phyloP scores from a whole-genome alignment of 2,113 vertebrate species.

The Hassar affinis region DNA sequence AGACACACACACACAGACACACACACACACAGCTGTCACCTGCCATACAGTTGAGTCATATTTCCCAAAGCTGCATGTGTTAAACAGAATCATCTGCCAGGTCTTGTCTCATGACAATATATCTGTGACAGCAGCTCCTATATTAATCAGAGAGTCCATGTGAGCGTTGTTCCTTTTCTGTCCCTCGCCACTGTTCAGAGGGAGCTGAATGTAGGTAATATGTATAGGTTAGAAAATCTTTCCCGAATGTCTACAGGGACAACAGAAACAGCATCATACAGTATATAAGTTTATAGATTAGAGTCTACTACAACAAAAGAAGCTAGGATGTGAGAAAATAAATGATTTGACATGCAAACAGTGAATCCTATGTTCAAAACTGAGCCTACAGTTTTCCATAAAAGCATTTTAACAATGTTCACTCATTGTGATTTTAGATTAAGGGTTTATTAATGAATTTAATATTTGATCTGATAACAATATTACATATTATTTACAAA shows the following conservation, averaged over 20 bases:
- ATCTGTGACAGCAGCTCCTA: slow-evolving; percentile 16
- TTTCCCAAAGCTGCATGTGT: slow-evolving; percentile 34
- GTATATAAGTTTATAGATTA: neutral
- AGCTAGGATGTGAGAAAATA: neutral
- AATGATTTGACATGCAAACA: neutral
- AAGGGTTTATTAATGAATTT: slow-evolving; percentile 27
- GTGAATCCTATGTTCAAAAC: neutral
- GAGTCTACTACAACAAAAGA: neutral
- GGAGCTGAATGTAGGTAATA: neutral
- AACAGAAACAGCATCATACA: neutral
- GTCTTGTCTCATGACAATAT: slow-evolving; percentile 32
- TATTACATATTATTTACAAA: slow-evolving; percentile 47
- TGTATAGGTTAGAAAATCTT: neutral
- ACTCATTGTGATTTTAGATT: neutral
- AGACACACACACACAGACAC: neutral
- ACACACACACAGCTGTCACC: slow-evolving; percentile 34
- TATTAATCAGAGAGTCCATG: neutral
- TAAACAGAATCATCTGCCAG: slow-evolving; percentile 44
- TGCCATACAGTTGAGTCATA: slow-evolving; percentile 36
- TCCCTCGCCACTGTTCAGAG: neutral
- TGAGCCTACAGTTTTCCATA: neutral
- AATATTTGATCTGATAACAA: slow-evolving; percentile 18
- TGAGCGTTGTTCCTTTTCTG: neutral
- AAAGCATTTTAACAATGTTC: neutral
- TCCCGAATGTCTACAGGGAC: neutral